These are phyloP conservation scores for Pseudomyrmex pallidus DNA, from an alignment of 1,140 invertebrate species.

Conservation along the genomic window DNA sequence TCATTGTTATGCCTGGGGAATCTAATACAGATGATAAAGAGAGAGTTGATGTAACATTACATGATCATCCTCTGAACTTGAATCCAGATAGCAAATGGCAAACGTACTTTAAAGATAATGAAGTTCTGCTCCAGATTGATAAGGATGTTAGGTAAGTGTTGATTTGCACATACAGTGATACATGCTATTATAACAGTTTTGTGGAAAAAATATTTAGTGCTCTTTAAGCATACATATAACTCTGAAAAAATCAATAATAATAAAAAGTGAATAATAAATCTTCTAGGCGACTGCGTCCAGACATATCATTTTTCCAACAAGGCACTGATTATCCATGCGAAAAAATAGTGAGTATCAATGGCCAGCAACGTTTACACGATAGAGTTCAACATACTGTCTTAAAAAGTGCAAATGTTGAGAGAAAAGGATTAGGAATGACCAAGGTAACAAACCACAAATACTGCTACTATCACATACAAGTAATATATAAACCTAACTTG, in stretches of 20 bases:
- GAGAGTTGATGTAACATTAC: slow-evolving; percentile 86
- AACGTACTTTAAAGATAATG: slow-evolving; percentile 97
- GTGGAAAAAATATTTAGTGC: too few relatives aligned
- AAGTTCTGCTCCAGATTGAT: slow-evolving; percentile 97
- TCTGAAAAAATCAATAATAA: not conserved
- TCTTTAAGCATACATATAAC: not conserved
- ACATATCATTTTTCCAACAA: slow-evolving; percentile 98
- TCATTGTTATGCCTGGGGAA: slow-evolving; percentile 91
- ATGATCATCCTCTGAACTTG: slow-evolving; percentile 96
- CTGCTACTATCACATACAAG: not conserved
- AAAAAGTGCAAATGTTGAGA: slow-evolving; percentile 94
- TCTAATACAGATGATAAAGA: slow-evolving; percentile 82
- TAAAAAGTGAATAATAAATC: slow-evolving; percentile 12
- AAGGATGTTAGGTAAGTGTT: slow-evolving; percentile 94
- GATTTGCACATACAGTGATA: not conserved
- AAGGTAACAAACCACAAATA: slow-evolving; percentile 88
- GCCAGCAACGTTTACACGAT: slow-evolving; percentile 92
- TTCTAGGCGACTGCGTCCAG: slow-evolving; percentile 93
- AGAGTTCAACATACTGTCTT: slow-evolving; percentile 94
- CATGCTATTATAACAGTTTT: too few relatives aligned
- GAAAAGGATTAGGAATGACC: slow-evolving; percentile 94
- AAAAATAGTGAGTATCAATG: slow-evolving; percentile 90
- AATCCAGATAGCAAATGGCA: slow-evolving; percentile 98
- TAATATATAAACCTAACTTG: not conserved
- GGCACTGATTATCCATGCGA: slow-evolving; percentile 94